Conservation (phyloP, 2,888 invertebrate species). For the Trachelus stipa region DNA sequence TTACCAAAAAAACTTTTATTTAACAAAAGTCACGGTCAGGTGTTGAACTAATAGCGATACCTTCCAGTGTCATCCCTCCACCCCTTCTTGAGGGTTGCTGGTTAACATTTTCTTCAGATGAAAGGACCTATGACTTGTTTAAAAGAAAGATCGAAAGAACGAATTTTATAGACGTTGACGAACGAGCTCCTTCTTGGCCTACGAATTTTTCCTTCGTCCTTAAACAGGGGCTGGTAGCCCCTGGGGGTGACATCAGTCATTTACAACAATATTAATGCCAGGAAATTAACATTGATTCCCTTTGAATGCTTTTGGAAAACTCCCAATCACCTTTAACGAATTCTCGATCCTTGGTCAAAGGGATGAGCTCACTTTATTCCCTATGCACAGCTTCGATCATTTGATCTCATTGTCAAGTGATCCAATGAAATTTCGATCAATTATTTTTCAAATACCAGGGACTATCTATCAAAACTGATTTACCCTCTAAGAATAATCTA, state of each 20-base stretch:
- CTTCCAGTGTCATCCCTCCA: too few species aligned
- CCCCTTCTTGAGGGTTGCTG: neutral
- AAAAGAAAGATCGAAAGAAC: neutral
- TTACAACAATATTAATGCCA: slow-evolving; percentile 11
- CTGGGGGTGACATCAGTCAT: neutral
- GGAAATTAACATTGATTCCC: slow-evolving; percentile 15
- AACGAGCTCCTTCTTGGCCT: slow-evolving; percentile 7
- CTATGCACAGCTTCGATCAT: too few species aligned
- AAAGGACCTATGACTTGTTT: neutral
- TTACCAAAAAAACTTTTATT: too few species aligned
- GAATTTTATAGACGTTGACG: slow-evolving; percentile 12
- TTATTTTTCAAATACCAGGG: neutral
- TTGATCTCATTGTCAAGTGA: neutral
- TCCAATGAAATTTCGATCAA: neutral
- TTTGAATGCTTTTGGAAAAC: neutral
- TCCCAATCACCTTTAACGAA: too few species aligned
- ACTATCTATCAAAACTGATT: neutral
- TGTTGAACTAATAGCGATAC: too few species aligned
- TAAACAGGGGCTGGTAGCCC: neutral
- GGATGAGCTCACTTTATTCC: neutral
- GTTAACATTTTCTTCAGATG: neutral
- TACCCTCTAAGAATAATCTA: neutral
- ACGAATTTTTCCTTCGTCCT: neutral
- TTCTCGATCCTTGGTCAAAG: neutral
- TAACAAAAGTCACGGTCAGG: too few species aligned